These are phyloP conservation scores for Drosophila varians DNA, from an alignment of 1,140 invertebrate genomes.

Conservation along the genomic window DNA sequence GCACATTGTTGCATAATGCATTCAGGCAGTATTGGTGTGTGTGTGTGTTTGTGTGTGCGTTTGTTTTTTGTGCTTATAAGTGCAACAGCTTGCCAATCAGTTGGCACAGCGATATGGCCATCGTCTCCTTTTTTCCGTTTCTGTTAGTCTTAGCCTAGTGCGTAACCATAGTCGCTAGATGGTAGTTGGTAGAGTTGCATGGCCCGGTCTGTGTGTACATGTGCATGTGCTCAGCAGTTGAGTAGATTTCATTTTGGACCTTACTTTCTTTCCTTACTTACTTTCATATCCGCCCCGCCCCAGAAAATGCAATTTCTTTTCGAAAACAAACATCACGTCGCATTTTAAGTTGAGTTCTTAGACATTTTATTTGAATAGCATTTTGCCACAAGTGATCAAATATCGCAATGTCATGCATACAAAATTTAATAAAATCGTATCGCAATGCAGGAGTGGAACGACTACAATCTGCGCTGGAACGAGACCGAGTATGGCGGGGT, in stretches of 20 bases:
- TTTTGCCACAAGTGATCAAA: background rate
- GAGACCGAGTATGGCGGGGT: conserved; percentile 96
- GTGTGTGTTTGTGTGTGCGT: conserved; percentile 11
- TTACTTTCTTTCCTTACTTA: conserved; percentile 35
- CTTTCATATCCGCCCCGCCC: conserved; percentile 15
- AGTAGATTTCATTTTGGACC: conserved; percentile 39
- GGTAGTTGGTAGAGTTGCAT: conserved; percentile 6
- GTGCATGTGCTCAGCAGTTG: conserved; percentile 50
- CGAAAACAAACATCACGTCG: conserved; percentile 60
- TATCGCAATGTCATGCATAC: conserved; percentile 1
- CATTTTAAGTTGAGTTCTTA: conserved; percentile 62
- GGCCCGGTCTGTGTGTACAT: conserved; percentile 11
- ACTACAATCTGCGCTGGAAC: conserved; percentile 98
- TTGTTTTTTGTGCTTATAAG: conserved; percentile 9
- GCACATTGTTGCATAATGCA: conserved; percentile 34
- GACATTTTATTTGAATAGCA: conserved; percentile 19
- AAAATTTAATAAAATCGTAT: conserved; percentile 25
- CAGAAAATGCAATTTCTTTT: conserved; percentile 34
- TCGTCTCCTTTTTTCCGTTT: too few relatives aligned
- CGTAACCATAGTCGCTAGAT: conserved; percentile 20
- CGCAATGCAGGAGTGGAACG: conserved; percentile 95
- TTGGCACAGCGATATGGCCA: conserved; percentile 21
- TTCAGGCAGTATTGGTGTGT: conserved; percentile 1
- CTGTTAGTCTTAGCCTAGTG: conserved; percentile 8
- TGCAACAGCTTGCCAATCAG: conserved; percentile 38